phyloP scores from a whole-genome alignment of 2,888 invertebrate species.

The Balanococcus diminutus region DNA sequence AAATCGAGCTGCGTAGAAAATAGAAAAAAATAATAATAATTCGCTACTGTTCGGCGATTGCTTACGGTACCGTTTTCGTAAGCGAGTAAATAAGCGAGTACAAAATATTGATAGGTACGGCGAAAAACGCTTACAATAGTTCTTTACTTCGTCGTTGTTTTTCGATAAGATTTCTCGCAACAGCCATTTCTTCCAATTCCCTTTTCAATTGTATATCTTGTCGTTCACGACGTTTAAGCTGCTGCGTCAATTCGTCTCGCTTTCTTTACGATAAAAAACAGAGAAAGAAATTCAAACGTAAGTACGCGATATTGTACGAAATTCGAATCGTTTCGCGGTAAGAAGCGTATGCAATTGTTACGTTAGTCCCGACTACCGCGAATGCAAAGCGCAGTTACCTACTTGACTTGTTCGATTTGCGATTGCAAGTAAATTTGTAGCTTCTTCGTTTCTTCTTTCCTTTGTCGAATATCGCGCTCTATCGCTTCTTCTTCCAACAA shows the following conservation, averaged over 20 bases:
- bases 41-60: background rate
- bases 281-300: too few species aligned
- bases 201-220: conserved; percentile 42
- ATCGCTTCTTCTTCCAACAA: conserved; percentile 10
- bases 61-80: background rate
- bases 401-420: conserved; percentile 55
- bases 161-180: conserved; percentile 43
- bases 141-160: conserved; percentile 31
- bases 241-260: background rate
- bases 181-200: conserved; percentile 41
- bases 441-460: conserved; percentile 39
- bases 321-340: too few species aligned
- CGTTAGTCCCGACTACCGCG: too few species aligned
- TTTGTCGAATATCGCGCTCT: background rate
- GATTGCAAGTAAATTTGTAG: conserved; percentile 16
- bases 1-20: conserved; percentile 32
- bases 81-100: background rate
- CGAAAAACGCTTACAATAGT: conserved; percentile 21
- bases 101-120: background rate
- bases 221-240: background rate
- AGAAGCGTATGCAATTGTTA: too few species aligned
- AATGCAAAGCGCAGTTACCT: background rate
- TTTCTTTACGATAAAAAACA: conserved; percentile 2
- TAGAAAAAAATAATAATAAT: too few species aligned
- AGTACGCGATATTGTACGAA: too few species aligned